Conservation (phyloP, 2,113 vertebrate species). For the Petrocephalus microphthalmus region DNA sequence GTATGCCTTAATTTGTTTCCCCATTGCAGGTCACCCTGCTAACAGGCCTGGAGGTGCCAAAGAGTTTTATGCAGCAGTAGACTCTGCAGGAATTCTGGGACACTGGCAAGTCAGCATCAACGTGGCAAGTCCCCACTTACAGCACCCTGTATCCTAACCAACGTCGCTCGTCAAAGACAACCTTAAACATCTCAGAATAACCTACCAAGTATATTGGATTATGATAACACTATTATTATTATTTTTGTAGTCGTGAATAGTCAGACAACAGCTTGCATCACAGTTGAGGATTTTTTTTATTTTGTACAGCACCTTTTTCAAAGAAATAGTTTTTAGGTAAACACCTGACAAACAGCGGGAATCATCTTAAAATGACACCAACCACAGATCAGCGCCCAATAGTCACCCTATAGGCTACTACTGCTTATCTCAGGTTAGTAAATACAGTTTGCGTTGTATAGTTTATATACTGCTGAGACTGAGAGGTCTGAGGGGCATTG, state of each 20-base stretch:
- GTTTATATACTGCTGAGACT: constrained; percentile 2
- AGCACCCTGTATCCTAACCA: constrained; percentile 11
- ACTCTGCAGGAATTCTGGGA: constrained; percentile 21
- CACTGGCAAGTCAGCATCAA: constrained; percentile 22
- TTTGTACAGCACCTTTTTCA: constrained; percentile 16
- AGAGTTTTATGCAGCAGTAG: constrained; percentile 59
- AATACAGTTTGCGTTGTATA: constrained; percentile 8
- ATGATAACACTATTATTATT: neutral
- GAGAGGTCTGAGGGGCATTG: neutral
- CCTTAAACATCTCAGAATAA: constrained; percentile 2
- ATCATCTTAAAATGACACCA: neutral
- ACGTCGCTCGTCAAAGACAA: neutral
- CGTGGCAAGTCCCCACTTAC: constrained; percentile 20
- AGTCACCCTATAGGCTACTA: neutral
- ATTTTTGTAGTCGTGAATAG: constrained; percentile 13
- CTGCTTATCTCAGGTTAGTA: constrained; percentile 22
- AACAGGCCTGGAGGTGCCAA: constrained; percentile 85
- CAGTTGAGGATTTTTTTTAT: neutral
- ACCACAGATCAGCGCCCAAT: constrained; percentile 13
- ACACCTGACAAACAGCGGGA: neutral
- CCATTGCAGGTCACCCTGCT: constrained; percentile 78
- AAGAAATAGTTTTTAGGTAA: neutral
- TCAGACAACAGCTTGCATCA: constrained; percentile 1
- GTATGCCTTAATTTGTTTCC: constrained; percentile 24
- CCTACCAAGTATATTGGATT: neutral